Conservation (phyloP, 2,797 vertebrate species). For the Trematomus bernacchii region DNA sequence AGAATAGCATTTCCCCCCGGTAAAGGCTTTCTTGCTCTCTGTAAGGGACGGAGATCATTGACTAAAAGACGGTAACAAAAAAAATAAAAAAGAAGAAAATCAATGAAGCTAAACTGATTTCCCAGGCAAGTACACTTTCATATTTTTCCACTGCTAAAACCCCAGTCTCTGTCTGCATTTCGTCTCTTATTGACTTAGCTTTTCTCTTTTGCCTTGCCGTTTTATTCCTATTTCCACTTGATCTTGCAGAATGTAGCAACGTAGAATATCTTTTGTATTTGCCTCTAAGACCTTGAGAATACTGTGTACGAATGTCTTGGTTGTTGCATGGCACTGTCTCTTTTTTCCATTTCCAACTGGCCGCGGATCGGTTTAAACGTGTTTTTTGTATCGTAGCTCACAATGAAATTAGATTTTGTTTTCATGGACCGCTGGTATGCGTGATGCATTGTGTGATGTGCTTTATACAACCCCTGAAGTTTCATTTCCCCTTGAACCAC, state of each 20-base stretch:
- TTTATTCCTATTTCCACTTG: conserved; percentile 31
- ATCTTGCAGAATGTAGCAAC: conserved; percentile 14
- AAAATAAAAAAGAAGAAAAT: conserved; percentile 48
- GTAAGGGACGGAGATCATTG: conserved; percentile 25
- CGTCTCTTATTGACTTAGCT: conserved; percentile 51
- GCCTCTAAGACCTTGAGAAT: conserved; percentile 26
- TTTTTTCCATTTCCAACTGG: conserved; percentile 8
- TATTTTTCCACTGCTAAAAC: conserved; percentile 44
- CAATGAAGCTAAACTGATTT: conserved; percentile 57
- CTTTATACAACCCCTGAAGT: conserved; percentile 19
- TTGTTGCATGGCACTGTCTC: not conserved
- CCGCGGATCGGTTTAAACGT: conserved; percentile 27
- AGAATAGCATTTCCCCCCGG: conserved; percentile 18
- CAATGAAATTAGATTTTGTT: conserved; percentile 39
- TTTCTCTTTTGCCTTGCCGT: conserved; percentile 18
- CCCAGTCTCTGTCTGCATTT: conserved; percentile 30
- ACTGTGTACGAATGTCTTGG: not conserved
- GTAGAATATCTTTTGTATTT: not conserved
- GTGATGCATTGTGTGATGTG: conserved; percentile 44
- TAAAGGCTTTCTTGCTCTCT: conserved; percentile 34
- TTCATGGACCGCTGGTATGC: conserved; percentile 39
- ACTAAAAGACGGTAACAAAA: conserved; percentile 35
- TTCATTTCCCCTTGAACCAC: conserved; percentile 31
- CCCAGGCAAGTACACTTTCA: conserved; percentile 41
- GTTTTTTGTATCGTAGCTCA: conserved; percentile 29